These are phyloP conservation scores for Lerema accius DNA, from an alignment of 1,140 invertebrate genomes.

Conservation along the genomic window DNA sequence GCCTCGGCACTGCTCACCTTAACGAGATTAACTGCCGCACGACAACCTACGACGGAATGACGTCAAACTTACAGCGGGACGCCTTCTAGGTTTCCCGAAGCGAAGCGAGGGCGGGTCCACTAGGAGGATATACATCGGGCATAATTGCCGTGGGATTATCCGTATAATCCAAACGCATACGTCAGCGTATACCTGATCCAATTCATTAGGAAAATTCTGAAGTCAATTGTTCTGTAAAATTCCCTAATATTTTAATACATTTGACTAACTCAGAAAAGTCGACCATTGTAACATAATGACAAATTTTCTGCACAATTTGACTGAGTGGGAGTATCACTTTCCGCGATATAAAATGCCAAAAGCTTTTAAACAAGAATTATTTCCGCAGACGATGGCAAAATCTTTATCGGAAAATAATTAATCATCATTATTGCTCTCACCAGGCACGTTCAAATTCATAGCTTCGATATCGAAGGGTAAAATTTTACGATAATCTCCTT, in stretches of 20 bases:
- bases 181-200: constrained; percentile 10
- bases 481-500: constrained; percentile 9
- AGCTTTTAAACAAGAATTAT: no score
- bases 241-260: no score
- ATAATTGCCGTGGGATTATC: constrained; percentile 14
- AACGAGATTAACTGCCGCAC: constrained; percentile 66
- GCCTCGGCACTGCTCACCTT: constrained; percentile 57
- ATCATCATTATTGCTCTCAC: no score
- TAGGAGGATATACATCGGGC: constrained; percentile 9
- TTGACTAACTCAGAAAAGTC: no score
- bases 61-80: constrained; percentile 38
- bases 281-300: no score
- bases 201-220: constrained; percentile 5
- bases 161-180: constrained; percentile 29
- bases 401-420: no score
- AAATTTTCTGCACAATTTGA: no score
- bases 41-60: constrained; percentile 47
- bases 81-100: constrained; percentile 15
- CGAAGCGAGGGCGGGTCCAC: no score
- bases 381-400: no score
- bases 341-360: no score
- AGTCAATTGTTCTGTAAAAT: no score
- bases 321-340: no score
- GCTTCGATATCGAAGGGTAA: background rate
- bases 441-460: background rate